Evolutionary conservation across 1,140 invertebrate genomes (phyloP).

Genomic region (Rhopalosiphum padi): DNA sequence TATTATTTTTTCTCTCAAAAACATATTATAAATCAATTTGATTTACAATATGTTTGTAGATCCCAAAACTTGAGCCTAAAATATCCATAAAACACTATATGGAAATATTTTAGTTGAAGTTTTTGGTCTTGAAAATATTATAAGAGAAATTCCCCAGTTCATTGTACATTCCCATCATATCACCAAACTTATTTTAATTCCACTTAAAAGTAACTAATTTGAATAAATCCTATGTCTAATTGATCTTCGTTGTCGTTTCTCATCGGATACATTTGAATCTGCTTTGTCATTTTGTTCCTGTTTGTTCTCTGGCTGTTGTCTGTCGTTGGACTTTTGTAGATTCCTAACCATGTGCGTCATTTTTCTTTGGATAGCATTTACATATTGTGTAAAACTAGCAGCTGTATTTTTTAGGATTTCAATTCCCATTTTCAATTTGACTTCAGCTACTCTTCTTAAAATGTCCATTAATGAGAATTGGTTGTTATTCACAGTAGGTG

Average conservation of each 20-base stretch:
- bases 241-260: slow-evolving; percentile 37
- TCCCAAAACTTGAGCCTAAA: slow-evolving; percentile 37
- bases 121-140: slow-evolving; percentile 49
- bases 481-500: not conserved
- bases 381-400: slow-evolving; percentile 66
- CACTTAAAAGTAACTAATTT: slow-evolving; percentile 8
- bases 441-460: slow-evolving; percentile 65
- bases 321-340: slow-evolving; percentile 59
- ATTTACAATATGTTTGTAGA: slow-evolving; percentile 49
- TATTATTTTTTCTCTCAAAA: slow-evolving; percentile 48
- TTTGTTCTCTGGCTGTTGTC: not conserved
- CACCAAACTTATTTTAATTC: slow-evolving; percentile 47
- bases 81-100: not conserved
- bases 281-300: not conserved
- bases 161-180: slow-evolving; percentile 48
- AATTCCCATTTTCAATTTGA: slow-evolving; percentile 67
- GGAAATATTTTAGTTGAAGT: slow-evolving; percentile 29
- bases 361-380: slow-evolving; percentile 66
- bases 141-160: slow-evolving; percentile 49
- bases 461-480: slow-evolving; percentile 64
- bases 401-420: slow-evolving; percentile 66
- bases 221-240: slow-evolving; percentile 35
- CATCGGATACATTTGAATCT: not conserved
- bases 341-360: slow-evolving; percentile 62
- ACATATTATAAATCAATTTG: slow-evolving; percentile 44